Evolutionary conservation across 2,113 vertebrate genomes (phyloP).

Genomic region (Condylura cristata): DNA sequence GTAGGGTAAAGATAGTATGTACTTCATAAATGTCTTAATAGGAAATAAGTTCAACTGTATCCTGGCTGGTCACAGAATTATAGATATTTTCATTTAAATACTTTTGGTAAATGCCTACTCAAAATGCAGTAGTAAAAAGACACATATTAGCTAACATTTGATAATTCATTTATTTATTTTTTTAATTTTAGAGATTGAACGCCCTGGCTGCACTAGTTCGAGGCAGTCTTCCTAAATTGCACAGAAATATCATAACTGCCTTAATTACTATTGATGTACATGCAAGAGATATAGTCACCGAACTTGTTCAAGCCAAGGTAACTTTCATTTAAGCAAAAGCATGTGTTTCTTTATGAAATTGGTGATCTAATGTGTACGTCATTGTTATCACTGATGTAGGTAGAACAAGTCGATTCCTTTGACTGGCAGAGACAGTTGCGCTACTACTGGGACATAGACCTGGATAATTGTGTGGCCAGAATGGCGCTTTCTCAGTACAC

Average conservation of each 20-base stretch:
- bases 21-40: neutral
- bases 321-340: conserved; percentile 21
- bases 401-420: conserved; percentile 87
- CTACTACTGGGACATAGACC: conserved; percentile 90
- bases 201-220: conserved; percentile 87
- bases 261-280: conserved; percentile 92
- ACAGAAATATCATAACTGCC: conserved; percentile 90
- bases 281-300: conserved; percentile 90
- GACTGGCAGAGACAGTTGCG: conserved; percentile 91
- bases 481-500: conserved; percentile 92
- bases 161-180: conserved; percentile 18
- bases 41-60: neutral
- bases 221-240: conserved; percentile 87
- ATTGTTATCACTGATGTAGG: conserved; percentile 70
- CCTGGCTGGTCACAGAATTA: conserved; percentile 36
- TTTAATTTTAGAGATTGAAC: conserved; percentile 88
- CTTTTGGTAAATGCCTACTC: neutral
- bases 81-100: neutral
- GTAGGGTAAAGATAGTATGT: neutral
- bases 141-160: neutral
- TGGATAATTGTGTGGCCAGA: conserved; percentile 89
- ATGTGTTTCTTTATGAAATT: neutral
- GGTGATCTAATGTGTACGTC: neutral
- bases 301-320: conserved; percentile 88
- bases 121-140: conserved; percentile 28